Conservation (phyloP, 2,888 invertebrate genomes). For the Drosophila borealis region DNA sequence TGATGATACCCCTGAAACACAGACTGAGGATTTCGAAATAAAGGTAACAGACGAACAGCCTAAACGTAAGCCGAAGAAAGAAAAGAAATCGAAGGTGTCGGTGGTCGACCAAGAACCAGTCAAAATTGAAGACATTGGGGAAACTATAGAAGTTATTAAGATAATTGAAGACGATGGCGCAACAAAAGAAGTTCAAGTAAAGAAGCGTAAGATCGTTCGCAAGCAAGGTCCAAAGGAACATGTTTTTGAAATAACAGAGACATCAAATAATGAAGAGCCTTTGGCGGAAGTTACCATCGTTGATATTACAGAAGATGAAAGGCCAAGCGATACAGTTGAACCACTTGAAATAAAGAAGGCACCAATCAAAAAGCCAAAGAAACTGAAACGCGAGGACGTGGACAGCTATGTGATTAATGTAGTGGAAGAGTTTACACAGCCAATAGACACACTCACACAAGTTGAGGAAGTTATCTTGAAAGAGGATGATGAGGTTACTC, state of each 20-base stretch:
- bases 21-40: slow-evolving; percentile 55
- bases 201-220: slow-evolving; percentile 84
- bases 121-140: slow-evolving; percentile 54
- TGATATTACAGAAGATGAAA: slow-evolving; percentile 53
- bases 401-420: slow-evolving; percentile 70
- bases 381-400: slow-evolving; percentile 61
- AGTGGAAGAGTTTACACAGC: slow-evolving; percentile 57
- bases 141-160: slow-evolving; percentile 73
- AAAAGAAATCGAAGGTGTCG: slow-evolving; percentile 84
- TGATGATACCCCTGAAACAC: slow-evolving; percentile 7
- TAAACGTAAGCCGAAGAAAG: slow-evolving; percentile 66
- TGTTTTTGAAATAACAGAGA: slow-evolving; percentile 84
- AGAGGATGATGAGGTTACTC: neutral
- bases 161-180: slow-evolving; percentile 80
- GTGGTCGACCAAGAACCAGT: slow-evolving; percentile 80
- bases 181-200: slow-evolving; percentile 82
- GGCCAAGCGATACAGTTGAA: slow-evolving; percentile 25
- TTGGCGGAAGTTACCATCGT: slow-evolving; percentile 81
- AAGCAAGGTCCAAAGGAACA: slow-evolving; percentile 84
- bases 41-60: slow-evolving; percentile 56
- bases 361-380: slow-evolving; percentile 59
- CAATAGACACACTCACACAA: slow-evolving; percentile 6
- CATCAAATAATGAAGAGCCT: slow-evolving; percentile 83
- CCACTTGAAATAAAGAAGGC: slow-evolving; percentile 36
- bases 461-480: slow-evolving; percentile 12